Conservation (phyloP, 2,888 invertebrate species). For the Entomobrya proxima region DNA sequence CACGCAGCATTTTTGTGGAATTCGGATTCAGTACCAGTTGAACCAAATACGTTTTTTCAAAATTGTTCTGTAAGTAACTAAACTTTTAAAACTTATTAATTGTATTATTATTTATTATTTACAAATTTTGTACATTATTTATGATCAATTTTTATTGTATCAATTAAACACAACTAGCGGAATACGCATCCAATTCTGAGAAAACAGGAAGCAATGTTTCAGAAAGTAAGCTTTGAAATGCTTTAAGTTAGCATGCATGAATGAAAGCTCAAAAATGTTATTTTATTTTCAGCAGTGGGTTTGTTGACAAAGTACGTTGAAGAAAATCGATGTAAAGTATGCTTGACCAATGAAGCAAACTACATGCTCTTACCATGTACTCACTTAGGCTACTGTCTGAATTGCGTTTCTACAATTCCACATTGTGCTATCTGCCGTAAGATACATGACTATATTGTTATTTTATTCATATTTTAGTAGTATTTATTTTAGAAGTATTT, state of each 20-base stretch:
- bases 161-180: too few relatives aligned
- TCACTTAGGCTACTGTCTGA: constrained; percentile 5
- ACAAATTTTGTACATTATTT: too few relatives aligned
- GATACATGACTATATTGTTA: too few relatives aligned
- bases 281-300: neutral
- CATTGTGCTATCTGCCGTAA: neutral
- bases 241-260: neutral
- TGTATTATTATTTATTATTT: too few relatives aligned
- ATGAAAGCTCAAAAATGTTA: neutral
- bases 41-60: neutral
- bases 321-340: constrained; percentile 17
- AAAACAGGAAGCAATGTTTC: too few relatives aligned
- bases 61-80: neutral
- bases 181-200: too few relatives aligned
- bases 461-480: too few relatives aligned
- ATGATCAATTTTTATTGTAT: too few relatives aligned
- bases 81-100: neutral
- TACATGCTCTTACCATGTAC: constrained; percentile 1
- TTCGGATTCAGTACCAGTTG: too few relatives aligned
- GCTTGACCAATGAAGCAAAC: neutral
- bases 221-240: too few relatives aligned
- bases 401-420: constrained; percentile 5
- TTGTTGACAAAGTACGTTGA: neutral
- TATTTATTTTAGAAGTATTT: too few relatives aligned
- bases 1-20: neutral